Conservation (phyloP, 2,888 invertebrate species). For the Malacosoma neustria region DNA sequence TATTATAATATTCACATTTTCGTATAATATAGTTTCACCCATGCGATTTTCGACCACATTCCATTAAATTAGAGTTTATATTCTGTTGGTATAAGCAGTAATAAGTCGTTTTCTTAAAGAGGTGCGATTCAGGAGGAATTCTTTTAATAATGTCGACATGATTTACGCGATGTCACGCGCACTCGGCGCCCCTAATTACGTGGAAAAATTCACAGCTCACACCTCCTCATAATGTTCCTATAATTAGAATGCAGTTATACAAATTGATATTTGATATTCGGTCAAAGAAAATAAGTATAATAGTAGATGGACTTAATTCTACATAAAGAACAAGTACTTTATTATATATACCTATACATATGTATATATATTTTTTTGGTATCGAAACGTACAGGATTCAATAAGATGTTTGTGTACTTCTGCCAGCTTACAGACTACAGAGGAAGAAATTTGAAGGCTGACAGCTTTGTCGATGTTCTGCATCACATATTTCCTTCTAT, state of each 20-base stretch:
- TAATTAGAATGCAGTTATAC: neutral
- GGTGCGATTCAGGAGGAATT: slow-evolving; percentile 61
- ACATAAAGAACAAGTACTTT: neutral
- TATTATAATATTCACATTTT: too few species aligned
- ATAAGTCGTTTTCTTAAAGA: slow-evolving; percentile 47
- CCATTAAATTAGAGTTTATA: neutral
- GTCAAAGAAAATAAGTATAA: too few species aligned
- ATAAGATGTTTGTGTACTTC: too few species aligned
- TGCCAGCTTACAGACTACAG: too few species aligned
- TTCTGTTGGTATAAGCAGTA: neutral
- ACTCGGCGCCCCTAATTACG: slow-evolving; percentile 62
- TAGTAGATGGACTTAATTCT: too few species aligned
- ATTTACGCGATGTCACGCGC: slow-evolving; percentile 65
- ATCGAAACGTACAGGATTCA: too few species aligned
- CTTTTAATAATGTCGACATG: slow-evolving; percentile 67
- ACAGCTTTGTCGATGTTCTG: too few species aligned
- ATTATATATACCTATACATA: neutral
- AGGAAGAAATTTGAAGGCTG: too few species aligned
- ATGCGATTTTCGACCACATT: too few species aligned
- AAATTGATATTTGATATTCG: neutral
- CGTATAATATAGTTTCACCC: too few species aligned
- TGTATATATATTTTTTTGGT: too few species aligned
- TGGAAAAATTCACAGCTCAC: slow-evolving; percentile 42
- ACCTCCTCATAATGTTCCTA: slow-evolving; percentile 16
- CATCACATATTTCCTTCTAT: too few species aligned